Percentiles rank a stretch among this genome's conserved stretches.
phyloP scores from a whole-genome alignment of 1,140 invertebrate genomes.

The Lordiphosa stackelbergi region DNA sequence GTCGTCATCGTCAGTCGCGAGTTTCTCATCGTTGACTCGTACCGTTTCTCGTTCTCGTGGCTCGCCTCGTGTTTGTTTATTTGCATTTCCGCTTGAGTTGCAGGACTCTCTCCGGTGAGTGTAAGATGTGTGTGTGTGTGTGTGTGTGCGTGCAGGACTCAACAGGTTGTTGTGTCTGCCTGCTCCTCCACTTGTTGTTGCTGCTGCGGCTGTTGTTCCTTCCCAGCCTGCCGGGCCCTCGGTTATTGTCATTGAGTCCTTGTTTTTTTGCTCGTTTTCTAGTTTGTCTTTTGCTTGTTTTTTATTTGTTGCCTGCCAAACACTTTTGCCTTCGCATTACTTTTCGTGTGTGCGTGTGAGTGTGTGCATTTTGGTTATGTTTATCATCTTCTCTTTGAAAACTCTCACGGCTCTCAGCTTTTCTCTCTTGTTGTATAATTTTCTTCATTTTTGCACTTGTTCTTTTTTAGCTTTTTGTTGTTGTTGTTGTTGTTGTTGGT shows the following conservation, averaged over 20 bases:
- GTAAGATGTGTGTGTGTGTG: slow-evolving; percentile 9
- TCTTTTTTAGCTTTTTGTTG: slow-evolving; percentile 46
- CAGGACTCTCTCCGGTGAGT: slow-evolving; percentile 41
- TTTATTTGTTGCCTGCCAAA: slow-evolving; percentile 60
- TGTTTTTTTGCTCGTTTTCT: slow-evolving; percentile 67
- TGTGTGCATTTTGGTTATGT: slow-evolving; percentile 27
- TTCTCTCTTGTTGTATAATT: slow-evolving; percentile 26
- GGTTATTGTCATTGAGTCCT: slow-evolving; percentile 45
- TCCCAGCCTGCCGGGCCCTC: slow-evolving; percentile 22
- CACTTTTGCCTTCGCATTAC: slow-evolving; percentile 65
- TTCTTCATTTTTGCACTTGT: slow-evolving; percentile 36
- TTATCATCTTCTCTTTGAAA: slow-evolving; percentile 58
- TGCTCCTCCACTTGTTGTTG: slow-evolving; percentile 20
- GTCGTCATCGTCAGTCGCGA: slow-evolving; percentile 50
- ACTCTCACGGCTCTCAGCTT: slow-evolving; percentile 33
- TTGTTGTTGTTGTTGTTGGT: slow-evolving; percentile 56
- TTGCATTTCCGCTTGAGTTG: slow-evolving; percentile 74
- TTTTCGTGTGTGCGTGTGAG: slow-evolving; percentile 23
- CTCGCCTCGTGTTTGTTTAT: slow-evolving; percentile 70
- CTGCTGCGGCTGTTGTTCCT: slow-evolving; percentile 8
- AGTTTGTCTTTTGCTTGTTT: slow-evolving; percentile 58
- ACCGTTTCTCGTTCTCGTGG: slow-evolving; percentile 36
- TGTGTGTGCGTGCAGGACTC: not conserved
- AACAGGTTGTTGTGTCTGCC: not conserved
- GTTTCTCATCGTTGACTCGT: slow-evolving; percentile 30